Percentiles rank a stretch among this genome's conserved stretches.
These are phyloP conservation scores for Bombus waltoni DNA, from an alignment of 1,140 invertebrate genomes.

Conservation along the genomic window DNA sequence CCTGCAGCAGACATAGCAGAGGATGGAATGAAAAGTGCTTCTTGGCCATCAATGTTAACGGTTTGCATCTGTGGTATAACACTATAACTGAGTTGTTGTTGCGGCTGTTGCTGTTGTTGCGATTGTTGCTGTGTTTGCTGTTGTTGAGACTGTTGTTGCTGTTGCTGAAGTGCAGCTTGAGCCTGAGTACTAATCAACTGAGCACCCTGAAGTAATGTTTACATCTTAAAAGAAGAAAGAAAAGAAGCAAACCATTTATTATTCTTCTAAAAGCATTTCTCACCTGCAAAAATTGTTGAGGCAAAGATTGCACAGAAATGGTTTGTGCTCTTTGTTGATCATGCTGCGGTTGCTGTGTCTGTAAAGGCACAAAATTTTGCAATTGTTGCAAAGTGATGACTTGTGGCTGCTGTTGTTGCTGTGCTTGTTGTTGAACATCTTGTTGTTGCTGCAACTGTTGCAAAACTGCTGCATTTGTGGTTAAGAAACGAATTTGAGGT, in stretches of 20 bases:
- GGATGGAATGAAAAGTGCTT: slow-evolving; percentile 93
- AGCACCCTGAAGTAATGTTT: slow-evolving; percentile 68
- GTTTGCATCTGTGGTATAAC: slow-evolving; percentile 90
- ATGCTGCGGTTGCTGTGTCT: slow-evolving; percentile 77
- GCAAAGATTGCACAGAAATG: slow-evolving; percentile 83
- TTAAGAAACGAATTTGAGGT: slow-evolving; percentile 80
- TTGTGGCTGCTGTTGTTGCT: slow-evolving; percentile 80
- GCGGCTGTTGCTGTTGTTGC: slow-evolving; percentile 81
- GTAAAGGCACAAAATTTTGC: slow-evolving; percentile 83
- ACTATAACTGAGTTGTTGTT: slow-evolving; percentile 85
- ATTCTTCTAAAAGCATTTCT: neutral
- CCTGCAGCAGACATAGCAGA: slow-evolving; percentile 79
- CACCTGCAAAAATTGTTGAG: slow-evolving; percentile 84
- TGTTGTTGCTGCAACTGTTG: slow-evolving; percentile 81
- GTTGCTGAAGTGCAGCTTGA: slow-evolving; percentile 76
- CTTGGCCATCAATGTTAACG: slow-evolving; percentile 95
- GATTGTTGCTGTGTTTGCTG: slow-evolving; percentile 80
- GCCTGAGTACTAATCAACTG: slow-evolving; percentile 77
- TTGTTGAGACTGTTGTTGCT: slow-evolving; percentile 82
- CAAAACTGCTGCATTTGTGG: slow-evolving; percentile 72
- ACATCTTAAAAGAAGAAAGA: neutral
- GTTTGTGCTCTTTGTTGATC: slow-evolving; percentile 80
- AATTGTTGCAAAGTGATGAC: slow-evolving; percentile 84
- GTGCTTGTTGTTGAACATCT: slow-evolving; percentile 74
- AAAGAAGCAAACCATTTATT: neutral